Evolutionary conservation across 2,113 vertebrate genomes (phyloP).

Genomic region (Rhombomys opimus): DNA sequence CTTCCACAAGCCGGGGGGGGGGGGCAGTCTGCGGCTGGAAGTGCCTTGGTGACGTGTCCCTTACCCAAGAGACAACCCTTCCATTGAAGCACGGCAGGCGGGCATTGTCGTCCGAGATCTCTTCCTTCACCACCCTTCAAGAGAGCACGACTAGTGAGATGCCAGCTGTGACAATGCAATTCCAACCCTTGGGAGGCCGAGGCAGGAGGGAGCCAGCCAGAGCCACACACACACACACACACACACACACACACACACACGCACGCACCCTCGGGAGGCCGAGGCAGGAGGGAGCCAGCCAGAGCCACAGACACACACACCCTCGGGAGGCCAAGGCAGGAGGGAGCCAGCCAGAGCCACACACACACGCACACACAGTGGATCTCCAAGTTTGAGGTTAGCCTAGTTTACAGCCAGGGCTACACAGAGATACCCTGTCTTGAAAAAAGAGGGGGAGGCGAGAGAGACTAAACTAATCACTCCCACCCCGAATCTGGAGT

Average conservation of each 20-base stretch:
- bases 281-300: background rate
- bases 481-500: background rate
- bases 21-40: background rate
- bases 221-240: background rate
- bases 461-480: background rate
- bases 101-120: conserved; percentile 94
- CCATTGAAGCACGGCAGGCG: conserved; percentile 95
- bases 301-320: background rate
- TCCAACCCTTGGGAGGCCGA: background rate
- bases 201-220: background rate
- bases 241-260: too few species aligned
- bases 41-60: conserved; percentile 13
- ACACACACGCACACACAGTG: background rate
- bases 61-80: conserved; percentile 96
- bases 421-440: background rate
- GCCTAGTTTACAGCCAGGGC: background rate
- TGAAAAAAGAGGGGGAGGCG: background rate
- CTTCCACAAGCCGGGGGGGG: background rate
- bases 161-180: background rate
- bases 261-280: background rate
- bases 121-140: conserved; percentile 95
- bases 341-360: background rate
- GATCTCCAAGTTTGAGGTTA: background rate
- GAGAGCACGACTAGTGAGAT: background rate
- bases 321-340: background rate